phyloP scores from a whole-genome alignment of 2,113 vertebrate species.

The Prolemur simus region DNA sequence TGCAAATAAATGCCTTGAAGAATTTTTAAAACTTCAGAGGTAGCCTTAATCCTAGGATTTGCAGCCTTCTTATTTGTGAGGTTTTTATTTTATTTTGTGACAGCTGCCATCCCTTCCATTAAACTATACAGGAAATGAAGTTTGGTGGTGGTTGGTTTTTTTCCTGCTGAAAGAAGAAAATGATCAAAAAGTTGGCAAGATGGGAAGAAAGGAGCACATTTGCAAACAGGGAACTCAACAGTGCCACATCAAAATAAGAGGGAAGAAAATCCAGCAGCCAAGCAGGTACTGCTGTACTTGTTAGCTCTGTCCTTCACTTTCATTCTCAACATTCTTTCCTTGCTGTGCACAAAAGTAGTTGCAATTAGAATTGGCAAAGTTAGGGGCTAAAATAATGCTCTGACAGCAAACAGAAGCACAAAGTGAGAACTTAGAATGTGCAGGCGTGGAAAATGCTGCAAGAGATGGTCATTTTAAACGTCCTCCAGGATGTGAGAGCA shows the following conservation, averaged over 20 bases:
- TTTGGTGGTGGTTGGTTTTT: neutral
- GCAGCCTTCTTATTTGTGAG: slow-evolving; percentile 16
- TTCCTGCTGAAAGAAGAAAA: slow-evolving; percentile 40
- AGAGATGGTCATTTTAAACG: neutral
- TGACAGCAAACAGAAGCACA: neutral
- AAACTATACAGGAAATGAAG: slow-evolving; percentile 37
- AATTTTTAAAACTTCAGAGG: slow-evolving; percentile 63
- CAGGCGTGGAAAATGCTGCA: neutral
- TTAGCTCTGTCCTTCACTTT: neutral
- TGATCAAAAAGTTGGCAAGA: slow-evolving; percentile 50
- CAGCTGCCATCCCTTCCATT: slow-evolving; percentile 63
- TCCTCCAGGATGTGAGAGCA: neutral
- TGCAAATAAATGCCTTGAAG: slow-evolving; percentile 68
- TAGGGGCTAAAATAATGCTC: slow-evolving; percentile 14
- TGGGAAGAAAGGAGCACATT: neutral
- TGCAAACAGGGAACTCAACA: slow-evolving; percentile 44
- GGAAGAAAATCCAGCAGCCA: neutral
- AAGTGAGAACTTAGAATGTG: neutral
- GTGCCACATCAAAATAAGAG: neutral
- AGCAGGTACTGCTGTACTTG: neutral
- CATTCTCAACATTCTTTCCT: neutral
- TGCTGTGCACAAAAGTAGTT: neutral
- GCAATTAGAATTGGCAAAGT: slow-evolving; percentile 22
- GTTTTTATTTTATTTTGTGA: slow-evolving; percentile 55
- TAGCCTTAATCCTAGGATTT: slow-evolving; percentile 48